Base-by-base conservation (phyloP, 2,888 invertebrate genomes). In the Hyles lineata region DNA sequence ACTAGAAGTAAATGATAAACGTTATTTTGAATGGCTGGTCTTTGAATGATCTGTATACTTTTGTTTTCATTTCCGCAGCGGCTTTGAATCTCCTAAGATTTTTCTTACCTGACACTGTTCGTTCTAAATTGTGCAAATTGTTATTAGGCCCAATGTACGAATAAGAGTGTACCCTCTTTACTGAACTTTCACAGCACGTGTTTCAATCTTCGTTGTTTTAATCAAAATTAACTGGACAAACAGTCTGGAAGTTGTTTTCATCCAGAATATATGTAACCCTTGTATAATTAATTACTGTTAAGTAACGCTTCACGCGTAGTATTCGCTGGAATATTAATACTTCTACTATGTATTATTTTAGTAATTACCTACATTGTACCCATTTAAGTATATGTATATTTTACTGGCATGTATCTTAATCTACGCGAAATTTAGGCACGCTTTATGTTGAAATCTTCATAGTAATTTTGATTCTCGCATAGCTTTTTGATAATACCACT, bases 281-380 rank as follows among this genome's bases (percentile, higher is more conserved):
- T 87, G 85, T 89, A 88, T 90, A 89, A 88, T 89, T 76, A 88
- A 89, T 90, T 90, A 92, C 90, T 89, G 81, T 91, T 93, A 93
- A 93, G 92, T 92, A 92, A 90, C 89, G 94, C 94, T 93, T 94
- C 76, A 89, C 79, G 94, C 92, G 92, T 94, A 94, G 94, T 90
- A 89, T 87, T 88, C 76, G 93, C 94, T 92, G 92, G 89, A 84
- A 86, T 91, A 88, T 89, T 85, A 88, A 83, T 83, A 92, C 89
- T 91, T 92, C 85, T 87, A 87, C 90, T 92, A 90, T 90, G 77
- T 93, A 93, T 94, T 92, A 92, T 94, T 93, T 92, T 93, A 93
- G 92, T 92, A 87, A 84, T 85, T 89, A 92, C 89, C 88, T 87
- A 92, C 92, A 92, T 90, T 92, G 82, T 93, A 93, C 90, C 93